Evolutionary conservation across 2,113 vertebrate species (phyloP).

Genomic region (Dryoscopus gambensis): DNA sequence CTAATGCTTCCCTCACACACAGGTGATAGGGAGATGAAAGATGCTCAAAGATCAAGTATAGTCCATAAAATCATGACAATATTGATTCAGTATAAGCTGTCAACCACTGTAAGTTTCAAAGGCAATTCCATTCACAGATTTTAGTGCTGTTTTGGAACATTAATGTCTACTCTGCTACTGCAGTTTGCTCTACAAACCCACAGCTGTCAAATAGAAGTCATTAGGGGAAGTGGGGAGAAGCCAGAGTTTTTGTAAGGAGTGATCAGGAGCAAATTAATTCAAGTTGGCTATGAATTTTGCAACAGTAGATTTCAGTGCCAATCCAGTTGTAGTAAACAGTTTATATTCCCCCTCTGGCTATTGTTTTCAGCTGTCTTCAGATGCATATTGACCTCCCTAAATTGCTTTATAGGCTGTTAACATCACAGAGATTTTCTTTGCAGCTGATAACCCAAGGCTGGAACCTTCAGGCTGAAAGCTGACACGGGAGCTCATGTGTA

Average conservation of each 20-base stretch:
- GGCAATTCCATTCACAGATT: not conserved
- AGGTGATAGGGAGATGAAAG: not conserved
- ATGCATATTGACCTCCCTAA: not conserved
- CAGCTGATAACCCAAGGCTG: not conserved
- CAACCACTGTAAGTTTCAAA: not conserved
- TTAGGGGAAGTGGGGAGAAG: not conserved
- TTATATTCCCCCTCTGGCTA: not conserved
- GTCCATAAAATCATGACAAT: not conserved
- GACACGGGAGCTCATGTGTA: not conserved
- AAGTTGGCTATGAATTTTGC: not conserved
- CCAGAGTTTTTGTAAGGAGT: not conserved
- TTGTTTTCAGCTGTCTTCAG: not conserved
- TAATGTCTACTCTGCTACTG: not conserved
- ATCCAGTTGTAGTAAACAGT: not conserved
- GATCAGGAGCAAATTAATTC: slow-evolving; percentile 17
- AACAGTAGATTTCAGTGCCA: not conserved
- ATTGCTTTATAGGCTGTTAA: not conserved
- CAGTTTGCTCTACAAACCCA: not conserved
- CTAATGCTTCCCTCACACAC: not conserved
- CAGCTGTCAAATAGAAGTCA: not conserved
- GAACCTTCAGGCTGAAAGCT: not conserved
- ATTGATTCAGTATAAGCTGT: not conserved
- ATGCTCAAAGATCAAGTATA: not conserved
- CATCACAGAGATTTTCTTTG: not conserved
- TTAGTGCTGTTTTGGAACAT: not conserved